Base-by-base conservation (phyloP, 2,113 vertebrate species). In the Cinclus cinclus region DNA sequence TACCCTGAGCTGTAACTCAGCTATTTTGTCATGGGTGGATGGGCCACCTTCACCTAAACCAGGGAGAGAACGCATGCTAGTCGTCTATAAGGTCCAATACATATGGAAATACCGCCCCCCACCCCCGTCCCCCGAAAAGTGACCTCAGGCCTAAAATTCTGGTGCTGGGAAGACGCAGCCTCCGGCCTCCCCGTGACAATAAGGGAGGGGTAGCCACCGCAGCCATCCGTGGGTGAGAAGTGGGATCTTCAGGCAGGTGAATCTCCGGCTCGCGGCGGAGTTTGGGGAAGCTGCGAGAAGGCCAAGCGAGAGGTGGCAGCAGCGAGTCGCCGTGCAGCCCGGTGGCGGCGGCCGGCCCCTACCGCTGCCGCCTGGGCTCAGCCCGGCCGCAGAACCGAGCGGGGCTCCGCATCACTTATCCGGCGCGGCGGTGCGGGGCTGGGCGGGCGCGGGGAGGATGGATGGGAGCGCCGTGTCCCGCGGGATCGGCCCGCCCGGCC, bases 251-350 rank as follows among this genome's bases (percentile, higher is more conserved):
- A 22, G 49, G 2, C 56, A 3, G 56, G 42, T 11, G 53, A 31
- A 19, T 47, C 3, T 33, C 15, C 30, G 0, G 30, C 49, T 19
- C 0, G 1, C 49, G 1, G 68, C 27, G 15, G 39, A 1, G 27
- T 5, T 33, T 2, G 75, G 65, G 49, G 20, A 23, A 85, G 92
- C 68, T 11, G 27, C 41, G 78, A n/a, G 35, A 53, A 10, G 13
- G 94, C 70, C 87, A 59, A 39, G 97, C 98, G 97, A 97, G 81
- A 98, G 98, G 95, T 98, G 98, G 98, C 98, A 97, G 98, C 95
- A 98, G 97, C 94, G 97, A 97, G 97, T 97, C 93, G 53, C 88
- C 70, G 78, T 76, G 83, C 70, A 74, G 37, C 70, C 27, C 39
- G 25, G 25, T n/a, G 10, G 44, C 46, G 23, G 70, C 20, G 28